Conservation (phyloP, 2,797 vertebrate species). For the Taenioides sp. region DNA sequence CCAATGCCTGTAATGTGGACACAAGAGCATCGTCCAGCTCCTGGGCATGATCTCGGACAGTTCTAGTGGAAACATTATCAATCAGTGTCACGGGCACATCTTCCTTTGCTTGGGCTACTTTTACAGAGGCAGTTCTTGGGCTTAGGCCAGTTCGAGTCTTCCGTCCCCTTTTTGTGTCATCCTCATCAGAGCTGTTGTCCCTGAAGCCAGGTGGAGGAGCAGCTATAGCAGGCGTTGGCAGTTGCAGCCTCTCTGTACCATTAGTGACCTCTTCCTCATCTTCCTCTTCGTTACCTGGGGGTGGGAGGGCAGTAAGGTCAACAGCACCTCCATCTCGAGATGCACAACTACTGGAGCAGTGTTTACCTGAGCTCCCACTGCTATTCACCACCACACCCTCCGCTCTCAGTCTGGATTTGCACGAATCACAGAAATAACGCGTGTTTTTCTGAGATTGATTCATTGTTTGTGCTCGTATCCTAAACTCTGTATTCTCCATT, state of each 20-base stretch:
- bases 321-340: conserved; percentile 86
- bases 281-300: conserved; percentile 91
- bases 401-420: conserved; percentile 87
- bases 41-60: conserved; percentile 94
- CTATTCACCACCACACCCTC: conserved; percentile 70
- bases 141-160: conserved; percentile 55
- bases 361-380: conserved; percentile 69
- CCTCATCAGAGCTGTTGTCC: conserved; percentile 98
- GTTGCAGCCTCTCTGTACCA: conserved; percentile 79
- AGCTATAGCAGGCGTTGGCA: conserved; percentile 85
- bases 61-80: conserved; percentile 90
- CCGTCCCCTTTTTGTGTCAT: conserved; percentile 87
- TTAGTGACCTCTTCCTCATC: conserved; percentile 74
- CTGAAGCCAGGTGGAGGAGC: conserved; percentile 96
- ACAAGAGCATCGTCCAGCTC: conserved; percentile 97
- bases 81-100: conserved; percentile 96
- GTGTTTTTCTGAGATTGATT: conserved; percentile 80
- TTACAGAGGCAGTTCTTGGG: conserved; percentile 45
- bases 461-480: conserved; percentile 88
- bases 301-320: conserved; percentile 92
- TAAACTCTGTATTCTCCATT: conserved; percentile 77
- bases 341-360: conserved; percentile 78
- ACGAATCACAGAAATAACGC: conserved; percentile 92
- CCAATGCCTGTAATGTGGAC: conserved; percentile 95
- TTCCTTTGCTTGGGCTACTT: conserved; percentile 76